Evolutionary conservation across 2,888 invertebrate species (phyloP).

Genomic region (Epirrhoe alternata): DNA sequence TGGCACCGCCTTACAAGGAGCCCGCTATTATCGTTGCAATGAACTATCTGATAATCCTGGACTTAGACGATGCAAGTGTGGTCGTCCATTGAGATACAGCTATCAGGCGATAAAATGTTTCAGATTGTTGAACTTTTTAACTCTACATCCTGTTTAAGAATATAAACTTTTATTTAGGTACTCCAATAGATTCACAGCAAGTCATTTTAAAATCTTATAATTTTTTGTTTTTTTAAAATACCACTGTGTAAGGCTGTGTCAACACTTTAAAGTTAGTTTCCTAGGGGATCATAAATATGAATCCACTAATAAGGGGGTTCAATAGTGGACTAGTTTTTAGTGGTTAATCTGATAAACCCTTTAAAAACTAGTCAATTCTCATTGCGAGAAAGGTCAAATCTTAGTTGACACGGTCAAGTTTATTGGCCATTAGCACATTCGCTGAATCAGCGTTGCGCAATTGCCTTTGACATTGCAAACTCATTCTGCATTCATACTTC

Average conservation of each 20-base stretch:
- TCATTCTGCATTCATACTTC: constrained; percentile 9
- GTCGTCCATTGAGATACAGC: constrained; percentile 35
- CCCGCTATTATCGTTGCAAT: constrained; percentile 61
- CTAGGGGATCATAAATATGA: too few species aligned
- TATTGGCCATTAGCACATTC: constrained; percentile 5
- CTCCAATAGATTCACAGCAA: too few species aligned
- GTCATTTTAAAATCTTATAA: too few species aligned
- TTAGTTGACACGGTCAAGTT: constrained; percentile 11
- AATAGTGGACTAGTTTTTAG: too few species aligned
- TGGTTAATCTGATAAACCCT: too few species aligned
- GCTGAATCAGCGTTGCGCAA: constrained; percentile 13
- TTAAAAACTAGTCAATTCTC: background rate
- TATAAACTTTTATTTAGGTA: background rate
- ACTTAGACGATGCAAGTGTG: constrained; percentile 47
- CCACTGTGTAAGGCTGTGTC: too few species aligned
- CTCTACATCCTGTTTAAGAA: background rate
- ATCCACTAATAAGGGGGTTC: too few species aligned
- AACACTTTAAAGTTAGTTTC: too few species aligned
- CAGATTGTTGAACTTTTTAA: background rate
- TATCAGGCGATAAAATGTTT: constrained; percentile 24
- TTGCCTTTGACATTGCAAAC: constrained; percentile 20
- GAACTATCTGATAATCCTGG: constrained; percentile 59
- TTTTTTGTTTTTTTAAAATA: too few species aligned
- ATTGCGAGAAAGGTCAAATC: background rate
- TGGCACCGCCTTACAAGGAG: constrained; percentile 51